Evolutionary conservation across 1,140 invertebrate genomes (phyloP), one percentile per base, ranked within the genome.

Genomic region (Drosophila prosaltans): DNA sequence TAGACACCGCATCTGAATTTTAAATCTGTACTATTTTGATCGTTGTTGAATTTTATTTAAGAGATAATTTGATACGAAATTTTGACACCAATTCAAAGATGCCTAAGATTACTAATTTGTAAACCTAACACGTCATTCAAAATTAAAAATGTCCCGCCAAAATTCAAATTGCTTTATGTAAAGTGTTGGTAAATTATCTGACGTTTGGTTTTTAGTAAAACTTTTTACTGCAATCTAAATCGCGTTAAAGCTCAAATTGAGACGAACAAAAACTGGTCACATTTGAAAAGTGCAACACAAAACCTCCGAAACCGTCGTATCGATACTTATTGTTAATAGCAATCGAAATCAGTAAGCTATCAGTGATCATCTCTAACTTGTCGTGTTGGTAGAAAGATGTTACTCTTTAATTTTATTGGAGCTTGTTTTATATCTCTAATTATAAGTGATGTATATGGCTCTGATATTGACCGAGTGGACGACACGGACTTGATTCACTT

Each of bases 401-500:
- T 59, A 24, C 48, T 40, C 16, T 32, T 9, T 10, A 58, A 63
- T 1, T 39, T 78, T 16, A 24, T 67, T 40, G 28, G 39, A 43
- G 28, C 39, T 16, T 45, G 61, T 6, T 11, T 39, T 8, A 8
- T 79, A 16, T 61, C 58, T 4, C 4, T 84, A 6, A 26, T 72
- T 32, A 40, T 69, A 32, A 57, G 9, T 4, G n/a, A 8, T 26
- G 55, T 54, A 9, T 30, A 10, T 9, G 10, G 59, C 45, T 58
- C 74, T 11, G 58, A 67, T 0, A 45, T 88, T 16, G 68, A 73
- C 0, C 80, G 80, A 2, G 84, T 89, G 24, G 85, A 88, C 58
- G 84, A 88, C 41, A 63, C 77, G 1, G 84, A 89, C 24, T 54
- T 88, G 54, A 77, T 88, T 41, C 80, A 84, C 41, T 70, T 89